These are phyloP conservation scores for Agraylea sexmaculata DNA, from an alignment of 1,140 invertebrate genomes.

Conservation along the genomic window DNA sequence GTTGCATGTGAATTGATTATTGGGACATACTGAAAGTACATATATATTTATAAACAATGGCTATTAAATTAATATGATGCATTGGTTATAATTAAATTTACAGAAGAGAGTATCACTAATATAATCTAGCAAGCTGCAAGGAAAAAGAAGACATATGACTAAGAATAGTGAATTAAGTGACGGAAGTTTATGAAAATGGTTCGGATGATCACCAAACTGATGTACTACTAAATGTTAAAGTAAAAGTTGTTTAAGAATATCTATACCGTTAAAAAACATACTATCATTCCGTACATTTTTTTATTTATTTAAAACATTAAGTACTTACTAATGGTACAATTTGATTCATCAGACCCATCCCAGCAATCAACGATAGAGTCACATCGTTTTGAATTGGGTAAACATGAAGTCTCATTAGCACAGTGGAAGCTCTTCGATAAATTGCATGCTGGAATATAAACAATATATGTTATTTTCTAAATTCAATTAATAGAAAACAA, in stretches of 20 bases:
- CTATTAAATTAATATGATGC: too few relatives aligned
- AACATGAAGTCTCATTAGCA: conserved; percentile 62
- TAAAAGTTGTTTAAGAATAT: neutral
- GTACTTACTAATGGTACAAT: conserved; percentile 53
- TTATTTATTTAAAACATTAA: neutral
- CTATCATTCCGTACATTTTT: neutral
- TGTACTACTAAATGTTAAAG: neutral
- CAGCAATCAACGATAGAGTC: conserved; percentile 67
- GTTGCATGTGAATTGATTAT: conserved; percentile 35
- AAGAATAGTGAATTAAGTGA: neutral
- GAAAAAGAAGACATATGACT: neutral
- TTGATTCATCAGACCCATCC: conserved; percentile 68
- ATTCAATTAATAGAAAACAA: conserved; percentile 2
- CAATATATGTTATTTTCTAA: conserved; percentile 8
- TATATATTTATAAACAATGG: neutral
- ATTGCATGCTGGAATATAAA: conserved; percentile 49
- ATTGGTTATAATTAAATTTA: too few relatives aligned
- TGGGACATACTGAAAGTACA: conserved; percentile 29
- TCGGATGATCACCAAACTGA: neutral
- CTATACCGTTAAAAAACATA: neutral
- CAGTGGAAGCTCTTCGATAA: conserved; percentile 61
- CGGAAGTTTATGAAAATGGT: neutral
- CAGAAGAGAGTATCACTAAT: too few relatives aligned
- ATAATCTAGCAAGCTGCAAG: too few relatives aligned
- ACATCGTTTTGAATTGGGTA: conserved; percentile 54